These are phyloP conservation scores for Lerema accius DNA, from an alignment of 1,140 invertebrate genomes.

Conservation along the genomic window DNA sequence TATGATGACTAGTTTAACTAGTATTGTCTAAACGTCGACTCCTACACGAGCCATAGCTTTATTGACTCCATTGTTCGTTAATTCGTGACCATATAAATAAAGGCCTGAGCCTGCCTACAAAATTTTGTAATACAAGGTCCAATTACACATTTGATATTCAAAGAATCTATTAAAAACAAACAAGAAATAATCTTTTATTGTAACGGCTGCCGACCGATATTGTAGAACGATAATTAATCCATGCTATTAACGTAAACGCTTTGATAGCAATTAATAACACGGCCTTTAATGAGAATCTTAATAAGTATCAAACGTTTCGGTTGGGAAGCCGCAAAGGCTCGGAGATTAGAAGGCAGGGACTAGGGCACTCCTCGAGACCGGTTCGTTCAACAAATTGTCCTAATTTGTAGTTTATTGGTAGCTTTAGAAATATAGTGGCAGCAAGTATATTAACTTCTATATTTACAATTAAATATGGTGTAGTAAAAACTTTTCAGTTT, in stretches of 20 bases:
- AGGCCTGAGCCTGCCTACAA: too few species aligned
- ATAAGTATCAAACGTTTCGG: slow-evolving; percentile 4
- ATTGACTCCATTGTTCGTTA: too few species aligned
- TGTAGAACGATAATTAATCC: slow-evolving; percentile 23
- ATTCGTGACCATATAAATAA: too few species aligned
- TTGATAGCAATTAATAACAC: slow-evolving; percentile 19
- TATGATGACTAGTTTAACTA: too few species aligned
- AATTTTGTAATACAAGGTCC: too few species aligned
- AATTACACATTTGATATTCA: neutral
- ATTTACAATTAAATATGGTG: too few species aligned
- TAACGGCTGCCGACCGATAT: neutral
- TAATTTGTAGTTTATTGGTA: too few species aligned
- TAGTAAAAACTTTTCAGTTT: too few species aligned
- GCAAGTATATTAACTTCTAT: too few species aligned
- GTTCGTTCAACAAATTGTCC: slow-evolving; percentile 12
- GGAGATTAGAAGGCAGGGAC: neutral
- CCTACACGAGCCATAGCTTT: too few species aligned
- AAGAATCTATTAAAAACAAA: slow-evolving; percentile 1
- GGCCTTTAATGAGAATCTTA: slow-evolving; percentile 22
- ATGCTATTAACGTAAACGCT: slow-evolving; percentile 22
- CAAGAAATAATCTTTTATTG: neutral
- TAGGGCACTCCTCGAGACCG: neutral
- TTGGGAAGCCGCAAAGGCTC: neutral
- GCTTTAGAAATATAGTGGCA: too few species aligned
- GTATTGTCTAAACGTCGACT: too few species aligned